phyloP scores from a whole-genome alignment of 2,113 vertebrate genomes.

The Prietella phreatophila region DNA sequence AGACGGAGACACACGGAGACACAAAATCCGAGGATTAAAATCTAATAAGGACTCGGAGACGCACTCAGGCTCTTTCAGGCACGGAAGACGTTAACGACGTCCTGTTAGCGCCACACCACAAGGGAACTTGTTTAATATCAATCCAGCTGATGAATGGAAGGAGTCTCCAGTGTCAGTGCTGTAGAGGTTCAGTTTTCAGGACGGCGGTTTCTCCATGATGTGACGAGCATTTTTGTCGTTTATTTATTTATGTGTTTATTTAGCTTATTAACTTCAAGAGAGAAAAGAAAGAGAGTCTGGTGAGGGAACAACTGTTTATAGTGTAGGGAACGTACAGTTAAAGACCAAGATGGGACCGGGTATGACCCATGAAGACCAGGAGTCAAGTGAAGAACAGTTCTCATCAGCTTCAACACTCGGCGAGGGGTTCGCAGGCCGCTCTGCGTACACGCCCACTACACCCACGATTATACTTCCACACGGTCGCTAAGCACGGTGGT shows the following conservation, averaged over 20 bases:
- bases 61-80: constrained; percentile 33
- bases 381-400: no score
- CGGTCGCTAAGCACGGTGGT: no score
- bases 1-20: constrained; percentile 38
- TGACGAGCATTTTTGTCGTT: no score
- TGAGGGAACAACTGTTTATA: not conserved
- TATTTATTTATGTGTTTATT: no score
- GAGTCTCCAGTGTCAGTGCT: not conserved
- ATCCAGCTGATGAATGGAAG: not conserved
- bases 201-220: not conserved
- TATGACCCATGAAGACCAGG: no score
- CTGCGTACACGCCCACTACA: no score
- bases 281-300: not conserved
- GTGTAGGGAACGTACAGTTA: no score
- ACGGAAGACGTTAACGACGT: constrained; percentile 24
- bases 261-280: not conserved
- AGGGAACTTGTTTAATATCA: not conserved
- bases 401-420: no score
- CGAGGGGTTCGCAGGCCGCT: no score
- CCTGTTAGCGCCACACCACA: constrained; percentile 4
- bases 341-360: no score
- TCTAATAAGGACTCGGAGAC: constrained; percentile 46
- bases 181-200: not conserved
- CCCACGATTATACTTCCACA: no score
- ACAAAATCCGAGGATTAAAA: constrained; percentile 50